These are phyloP conservation scores for Corapipo altera DNA, from an alignment of 2,113 vertebrate species.

Conservation along the genomic window DNA sequence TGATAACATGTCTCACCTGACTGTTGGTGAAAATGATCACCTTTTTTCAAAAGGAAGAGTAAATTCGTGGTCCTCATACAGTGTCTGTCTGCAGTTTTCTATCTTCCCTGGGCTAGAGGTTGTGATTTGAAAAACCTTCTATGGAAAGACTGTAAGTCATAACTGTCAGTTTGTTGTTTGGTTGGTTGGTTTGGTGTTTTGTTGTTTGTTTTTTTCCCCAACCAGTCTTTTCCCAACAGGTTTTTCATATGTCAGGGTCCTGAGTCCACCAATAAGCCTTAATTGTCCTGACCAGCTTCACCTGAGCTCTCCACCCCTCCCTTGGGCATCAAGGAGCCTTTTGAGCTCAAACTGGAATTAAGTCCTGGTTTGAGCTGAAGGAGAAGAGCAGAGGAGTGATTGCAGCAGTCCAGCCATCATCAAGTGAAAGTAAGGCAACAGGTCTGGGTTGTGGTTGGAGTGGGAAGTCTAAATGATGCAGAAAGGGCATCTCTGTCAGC, in stretches of 20 bases:
- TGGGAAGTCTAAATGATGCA: background rate
- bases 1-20: background rate
- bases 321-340: background rate
- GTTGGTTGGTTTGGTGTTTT: background rate
- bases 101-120: background rate
- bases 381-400: background rate
- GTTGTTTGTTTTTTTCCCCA: background rate
- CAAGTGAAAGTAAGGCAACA: background rate
- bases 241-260: background rate
- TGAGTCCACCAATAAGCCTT: background rate
- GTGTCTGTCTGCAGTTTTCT: background rate
- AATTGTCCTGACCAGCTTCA: background rate
- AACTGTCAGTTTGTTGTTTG: background rate
- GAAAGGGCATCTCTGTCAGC: background rate
- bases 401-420: rapidly evolving
- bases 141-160: background rate
- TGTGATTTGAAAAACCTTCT: background rate
- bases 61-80: background rate
- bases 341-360: background rate
- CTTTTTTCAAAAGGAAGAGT: background rate
- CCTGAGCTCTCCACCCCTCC: background rate
- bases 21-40: background rate
- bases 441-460: rapidly evolving
- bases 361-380: background rate
- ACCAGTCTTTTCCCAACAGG: background rate